These are phyloP conservation scores for Spinus pinus DNA, from an alignment of 2,797 vertebrate species.

Conservation along the genomic window DNA sequence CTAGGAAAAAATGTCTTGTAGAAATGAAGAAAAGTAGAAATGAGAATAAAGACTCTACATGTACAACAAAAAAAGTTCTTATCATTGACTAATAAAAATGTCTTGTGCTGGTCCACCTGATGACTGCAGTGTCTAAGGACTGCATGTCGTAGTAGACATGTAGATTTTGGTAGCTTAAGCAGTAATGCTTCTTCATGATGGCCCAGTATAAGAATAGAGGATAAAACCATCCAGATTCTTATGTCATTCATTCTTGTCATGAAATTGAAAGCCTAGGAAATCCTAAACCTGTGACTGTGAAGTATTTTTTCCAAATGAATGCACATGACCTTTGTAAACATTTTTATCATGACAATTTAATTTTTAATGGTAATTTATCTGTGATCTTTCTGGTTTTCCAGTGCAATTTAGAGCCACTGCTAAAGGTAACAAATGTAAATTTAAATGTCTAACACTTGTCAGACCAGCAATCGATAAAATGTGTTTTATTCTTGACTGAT, in stretches of 20 bases:
- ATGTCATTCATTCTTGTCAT: background rate
- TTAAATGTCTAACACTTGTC: background rate
- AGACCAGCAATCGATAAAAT: background rate
- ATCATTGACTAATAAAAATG: background rate
- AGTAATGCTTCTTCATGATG: background rate
- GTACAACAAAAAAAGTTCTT: background rate
- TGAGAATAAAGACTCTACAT: background rate
- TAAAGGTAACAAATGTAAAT: background rate
- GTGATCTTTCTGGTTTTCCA: background rate
- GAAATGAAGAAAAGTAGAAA: background rate
- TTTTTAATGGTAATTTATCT: background rate
- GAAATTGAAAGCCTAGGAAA: background rate
- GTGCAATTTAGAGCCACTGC: background rate
- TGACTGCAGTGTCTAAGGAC: background rate
- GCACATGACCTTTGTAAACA: background rate
- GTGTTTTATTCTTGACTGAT: background rate
- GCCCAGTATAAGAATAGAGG: background rate
- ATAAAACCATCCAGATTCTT: background rate
- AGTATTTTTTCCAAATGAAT: background rate
- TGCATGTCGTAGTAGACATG: too few relatives aligned
- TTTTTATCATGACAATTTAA: background rate
- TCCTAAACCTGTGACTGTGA: background rate
- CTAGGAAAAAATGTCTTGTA: background rate
- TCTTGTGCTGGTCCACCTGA: background rate
- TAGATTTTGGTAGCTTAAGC: background rate